phyloP scores from a whole-genome alignment of 2,797 vertebrate species.

The Sylvilagus floridanus region DNA sequence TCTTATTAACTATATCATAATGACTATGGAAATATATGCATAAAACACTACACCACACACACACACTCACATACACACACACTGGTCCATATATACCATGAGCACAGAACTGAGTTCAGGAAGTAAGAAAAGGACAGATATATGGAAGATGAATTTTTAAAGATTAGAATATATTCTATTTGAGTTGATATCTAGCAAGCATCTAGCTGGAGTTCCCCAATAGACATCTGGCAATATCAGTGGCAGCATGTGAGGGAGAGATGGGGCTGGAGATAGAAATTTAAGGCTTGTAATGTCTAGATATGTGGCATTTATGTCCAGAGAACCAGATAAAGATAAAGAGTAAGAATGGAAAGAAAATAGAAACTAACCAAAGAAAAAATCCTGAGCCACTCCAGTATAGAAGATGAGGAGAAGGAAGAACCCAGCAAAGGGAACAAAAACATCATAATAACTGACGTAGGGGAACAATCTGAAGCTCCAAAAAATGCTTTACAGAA shows the following conservation, averaged over 20 bases:
- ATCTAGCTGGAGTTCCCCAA: not conserved
- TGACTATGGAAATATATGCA: constrained; percentile 7
- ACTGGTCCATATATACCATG: not conserved
- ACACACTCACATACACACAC: not conserved
- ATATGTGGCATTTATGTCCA: not conserved
- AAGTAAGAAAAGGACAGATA: not conserved
- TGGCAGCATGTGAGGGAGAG: rapidly evolving
- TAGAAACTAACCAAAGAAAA: not conserved
- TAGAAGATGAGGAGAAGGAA: not conserved
- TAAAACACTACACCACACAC: not conserved
- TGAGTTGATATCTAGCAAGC: not conserved
- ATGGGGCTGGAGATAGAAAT: not conserved
- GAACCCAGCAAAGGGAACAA: not conserved
- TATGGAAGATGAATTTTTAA: not conserved
- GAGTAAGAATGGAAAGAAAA: not conserved
- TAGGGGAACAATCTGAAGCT: not conserved
- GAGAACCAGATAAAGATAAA: not conserved
- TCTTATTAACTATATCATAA: constrained; percentile 30
- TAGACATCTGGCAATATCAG: not conserved
- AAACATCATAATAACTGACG: not conserved
- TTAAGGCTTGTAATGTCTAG: not conserved
- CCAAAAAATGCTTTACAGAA: not conserved
- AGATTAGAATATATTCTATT: not conserved
- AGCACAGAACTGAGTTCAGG: not conserved
- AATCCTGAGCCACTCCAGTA: not conserved